Base-by-base conservation (phyloP, 2,888 invertebrate species). In the Plusia festucae region DNA sequence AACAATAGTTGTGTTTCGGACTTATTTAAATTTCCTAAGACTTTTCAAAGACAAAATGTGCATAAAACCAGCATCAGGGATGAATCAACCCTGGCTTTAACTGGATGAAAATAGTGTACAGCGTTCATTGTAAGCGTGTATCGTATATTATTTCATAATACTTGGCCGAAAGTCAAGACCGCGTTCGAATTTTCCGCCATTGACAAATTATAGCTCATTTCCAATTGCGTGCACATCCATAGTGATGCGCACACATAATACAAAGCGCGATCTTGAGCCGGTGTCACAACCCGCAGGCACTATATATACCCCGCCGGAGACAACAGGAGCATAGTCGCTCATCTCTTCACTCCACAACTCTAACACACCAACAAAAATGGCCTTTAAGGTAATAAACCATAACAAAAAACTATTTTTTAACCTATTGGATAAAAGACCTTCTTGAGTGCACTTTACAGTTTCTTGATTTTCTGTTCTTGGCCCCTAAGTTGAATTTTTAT, bases 201-300 rank as follows among this genome's bases (percentile, higher is more conserved):
- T 93, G 90, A 91, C 93, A 90, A 92, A 93, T 85, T 91, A 86
- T 86, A 84, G 81, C 93, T 94, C 93, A 94, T 94, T 94, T 91
- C 81, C 88, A 91, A 93, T 94, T 93, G 88, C 93, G 84, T 84
- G 88, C 94, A 93, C 94, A 93, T 93, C 85, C 90, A 82, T 83
- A 88, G 85, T 88, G 90, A 90, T 89, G 91, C 92, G 88, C 87
- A 84, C 76, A 81, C 78, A 90, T 87, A 92, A 93, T 93, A 92
- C 93, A 90, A 93, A 93, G 85, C 86, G 87, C 84, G 89, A 88
- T 90, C 92, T 92, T 93, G 93, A 88, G 78, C 65, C 64, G 81
- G 83, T 91, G 92, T 91, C 93, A 91, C 94, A 94, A 93, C 88
- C 82, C 66, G 66, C 75, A 60, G 72, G 77, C 79, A 65, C 80